Conservation (phyloP, 2,888 invertebrate species). For the Hirtodrosophila alboralis region DNA sequence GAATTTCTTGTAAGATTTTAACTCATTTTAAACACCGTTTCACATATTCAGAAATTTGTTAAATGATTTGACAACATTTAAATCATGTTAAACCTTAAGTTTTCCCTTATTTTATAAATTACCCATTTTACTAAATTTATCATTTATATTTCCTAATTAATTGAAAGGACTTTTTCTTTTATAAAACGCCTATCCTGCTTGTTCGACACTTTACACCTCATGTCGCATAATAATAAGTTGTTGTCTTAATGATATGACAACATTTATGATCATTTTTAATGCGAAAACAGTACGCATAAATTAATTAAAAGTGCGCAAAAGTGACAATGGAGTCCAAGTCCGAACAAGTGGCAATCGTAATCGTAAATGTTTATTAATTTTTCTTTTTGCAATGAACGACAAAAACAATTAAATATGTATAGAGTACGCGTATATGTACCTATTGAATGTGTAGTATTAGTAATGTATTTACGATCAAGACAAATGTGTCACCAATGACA, state of each 20-base stretch:
- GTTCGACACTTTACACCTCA: conserved; percentile 13
- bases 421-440: conserved; percentile 7
- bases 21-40: no score
- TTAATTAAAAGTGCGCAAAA: conserved; percentile 56
- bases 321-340: conserved; percentile 34
- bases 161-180: no score
- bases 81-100: no score
- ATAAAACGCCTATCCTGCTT: no score
- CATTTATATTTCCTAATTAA: no score
- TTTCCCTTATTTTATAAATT: no score
- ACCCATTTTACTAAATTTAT: no score
- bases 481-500: conserved; percentile 74
- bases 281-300: conserved; percentile 64
- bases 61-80: no score
- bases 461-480: conserved; percentile 73
- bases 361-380: conserved; percentile 74
- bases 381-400: conserved; percentile 20
- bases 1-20: no score
- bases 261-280: conserved; percentile 65
- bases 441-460: conserved; percentile 40
- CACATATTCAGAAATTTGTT: no score
- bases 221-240: conserved; percentile 24
- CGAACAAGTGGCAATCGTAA: conserved; percentile 47
- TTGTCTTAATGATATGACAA: conserved; percentile 43
- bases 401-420: conserved; percentile 57